These are phyloP conservation scores for Melinopterus prodromus DNA, from an alignment of 2,888 invertebrate genomes.

Conservation along the genomic window DNA sequence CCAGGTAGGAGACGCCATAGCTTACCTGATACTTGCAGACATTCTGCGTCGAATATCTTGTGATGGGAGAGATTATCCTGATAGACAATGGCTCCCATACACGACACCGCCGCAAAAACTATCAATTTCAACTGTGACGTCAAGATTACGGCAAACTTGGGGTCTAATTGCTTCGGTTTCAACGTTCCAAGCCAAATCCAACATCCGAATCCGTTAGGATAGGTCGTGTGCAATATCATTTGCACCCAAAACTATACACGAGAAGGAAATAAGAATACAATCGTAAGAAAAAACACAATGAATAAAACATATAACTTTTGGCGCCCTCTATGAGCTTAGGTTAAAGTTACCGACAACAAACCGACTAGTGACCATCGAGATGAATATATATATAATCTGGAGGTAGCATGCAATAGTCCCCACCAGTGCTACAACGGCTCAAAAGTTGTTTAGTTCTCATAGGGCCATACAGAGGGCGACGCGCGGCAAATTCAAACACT, in stretches of 20 bases:
- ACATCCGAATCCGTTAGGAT: conserved; percentile 24
- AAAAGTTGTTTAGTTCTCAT: no score
- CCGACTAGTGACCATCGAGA: no score
- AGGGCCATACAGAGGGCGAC: no score
- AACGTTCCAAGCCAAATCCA: conserved; percentile 33
- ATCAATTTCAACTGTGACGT: conserved; percentile 27
- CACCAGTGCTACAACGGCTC: no score
- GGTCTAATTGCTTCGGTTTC: conserved; percentile 32
- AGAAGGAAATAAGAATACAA: not conserved
- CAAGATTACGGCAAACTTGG: conserved; percentile 31
- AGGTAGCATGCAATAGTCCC: no score
- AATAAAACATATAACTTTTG: no score
- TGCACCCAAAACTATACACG: conserved; percentile 29
- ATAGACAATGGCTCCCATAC: conserved; percentile 7
- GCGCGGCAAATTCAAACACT: no score
- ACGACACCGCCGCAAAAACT: conserved; percentile 19
- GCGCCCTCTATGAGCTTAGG: no score
- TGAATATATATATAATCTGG: no score
- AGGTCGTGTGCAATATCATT: conserved; percentile 28
- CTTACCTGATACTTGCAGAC: conserved; percentile 9
- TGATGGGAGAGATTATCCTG: conserved; percentile 25
- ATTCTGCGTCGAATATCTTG: not conserved
- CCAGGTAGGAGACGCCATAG: not conserved
- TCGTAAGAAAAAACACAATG: no score
- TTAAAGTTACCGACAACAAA: no score